phyloP scores from a whole-genome alignment of 1,140 invertebrate species.

The Nixonia krombeini region DNA sequence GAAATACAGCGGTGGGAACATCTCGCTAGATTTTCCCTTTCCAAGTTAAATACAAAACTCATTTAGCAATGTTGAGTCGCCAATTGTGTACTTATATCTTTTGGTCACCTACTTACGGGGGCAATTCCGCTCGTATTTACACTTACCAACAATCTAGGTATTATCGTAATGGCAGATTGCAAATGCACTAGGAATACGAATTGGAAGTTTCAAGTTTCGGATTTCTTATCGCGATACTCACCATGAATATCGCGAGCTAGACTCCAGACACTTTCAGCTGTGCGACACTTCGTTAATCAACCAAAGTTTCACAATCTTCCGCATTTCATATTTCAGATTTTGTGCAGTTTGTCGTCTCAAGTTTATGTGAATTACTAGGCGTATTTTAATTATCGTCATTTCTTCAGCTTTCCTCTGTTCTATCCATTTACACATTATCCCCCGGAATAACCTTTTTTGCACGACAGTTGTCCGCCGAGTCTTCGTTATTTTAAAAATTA shows the following conservation, averaged over 20 bases:
- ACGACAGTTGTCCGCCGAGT: too few species aligned
- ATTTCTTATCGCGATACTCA: constrained; percentile 22
- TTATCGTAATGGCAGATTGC: constrained; percentile 21
- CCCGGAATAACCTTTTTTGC: too few species aligned
- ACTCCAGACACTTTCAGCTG: constrained; percentile 23
- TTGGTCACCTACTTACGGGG: too few species aligned
- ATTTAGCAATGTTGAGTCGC: too few species aligned
- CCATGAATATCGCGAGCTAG: constrained; percentile 1
- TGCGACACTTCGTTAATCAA: constrained; percentile 45
- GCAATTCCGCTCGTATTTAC: constrained; percentile 39
- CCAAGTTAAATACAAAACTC: too few species aligned
- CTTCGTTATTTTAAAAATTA: too few species aligned
- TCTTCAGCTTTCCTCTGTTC: not conserved
- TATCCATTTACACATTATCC: too few species aligned
- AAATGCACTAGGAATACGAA: constrained; percentile 11
- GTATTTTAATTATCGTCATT: constrained; percentile 27
- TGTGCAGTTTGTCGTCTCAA: constrained; percentile 9
- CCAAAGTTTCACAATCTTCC: constrained; percentile 45
- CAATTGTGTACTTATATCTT: too few species aligned
- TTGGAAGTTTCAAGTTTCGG: constrained; percentile 22
- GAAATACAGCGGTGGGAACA: too few species aligned
- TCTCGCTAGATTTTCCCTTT: too few species aligned
- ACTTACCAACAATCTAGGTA: constrained; percentile 13
- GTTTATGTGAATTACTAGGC: constrained; percentile 20
- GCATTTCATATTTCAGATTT: constrained; percentile 23